phyloP scores from a whole-genome alignment of 2,888 invertebrate species.

The Ecliptopera silaceata region DNA sequence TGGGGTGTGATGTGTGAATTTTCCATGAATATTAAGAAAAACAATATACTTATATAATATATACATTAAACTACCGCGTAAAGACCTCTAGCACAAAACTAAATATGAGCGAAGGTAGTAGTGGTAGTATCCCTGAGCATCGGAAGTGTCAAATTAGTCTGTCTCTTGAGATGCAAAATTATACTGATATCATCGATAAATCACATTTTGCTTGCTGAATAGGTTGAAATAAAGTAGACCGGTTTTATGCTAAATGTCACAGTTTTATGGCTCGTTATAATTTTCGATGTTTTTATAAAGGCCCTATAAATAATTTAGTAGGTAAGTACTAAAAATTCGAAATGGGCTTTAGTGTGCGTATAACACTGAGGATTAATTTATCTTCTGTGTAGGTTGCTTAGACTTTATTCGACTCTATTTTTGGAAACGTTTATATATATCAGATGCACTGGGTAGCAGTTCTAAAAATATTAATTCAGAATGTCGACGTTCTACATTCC shows the following conservation, averaged over 20 bases:
- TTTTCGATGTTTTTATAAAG: not conserved
- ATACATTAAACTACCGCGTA: no score
- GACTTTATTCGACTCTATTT: no score
- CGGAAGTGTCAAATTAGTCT: not conserved
- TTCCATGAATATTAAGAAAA: no score
- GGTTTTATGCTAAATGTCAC: constrained; percentile 7
- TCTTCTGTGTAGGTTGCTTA: no score
- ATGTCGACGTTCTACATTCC: no score
- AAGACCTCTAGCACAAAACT: no score
- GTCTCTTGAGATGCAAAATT: not conserved
- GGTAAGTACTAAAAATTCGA: not conserved
- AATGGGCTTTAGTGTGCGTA: not conserved
- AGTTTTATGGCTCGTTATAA: constrained; percentile 4
- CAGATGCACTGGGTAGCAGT: no score
- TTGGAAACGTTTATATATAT: no score
- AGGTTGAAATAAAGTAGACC: not conserved
- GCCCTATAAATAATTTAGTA: not conserved
- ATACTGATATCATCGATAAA: not conserved
- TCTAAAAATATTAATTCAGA: no score
- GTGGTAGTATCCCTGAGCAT: not conserved
- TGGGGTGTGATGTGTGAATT: no score
- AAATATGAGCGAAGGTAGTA: not conserved
- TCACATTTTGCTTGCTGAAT: not conserved
- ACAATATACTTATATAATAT: no score
- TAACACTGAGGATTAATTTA: no score